These are phyloP conservation scores for Herpetotheres cachinnans DNA, from an alignment of 2,113 vertebrate genomes.

Conservation along the genomic window DNA sequence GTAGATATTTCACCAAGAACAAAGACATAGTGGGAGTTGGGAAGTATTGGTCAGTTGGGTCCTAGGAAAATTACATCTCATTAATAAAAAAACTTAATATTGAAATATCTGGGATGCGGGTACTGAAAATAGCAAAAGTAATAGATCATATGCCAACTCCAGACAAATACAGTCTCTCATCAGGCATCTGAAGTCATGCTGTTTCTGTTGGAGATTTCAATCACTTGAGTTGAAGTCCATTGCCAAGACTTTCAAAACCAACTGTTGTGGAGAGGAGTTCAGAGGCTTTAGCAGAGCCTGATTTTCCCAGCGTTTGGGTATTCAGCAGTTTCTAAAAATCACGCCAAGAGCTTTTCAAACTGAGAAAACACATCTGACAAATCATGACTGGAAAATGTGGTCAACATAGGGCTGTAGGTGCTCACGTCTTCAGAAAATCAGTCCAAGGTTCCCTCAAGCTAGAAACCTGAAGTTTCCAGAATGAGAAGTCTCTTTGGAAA, in stretches of 20 bases:
- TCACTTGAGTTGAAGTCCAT: neutral
- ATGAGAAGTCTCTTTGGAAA: constrained; percentile 28
- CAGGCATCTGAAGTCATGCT: neutral
- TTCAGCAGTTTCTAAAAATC: constrained; percentile 19
- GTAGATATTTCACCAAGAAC: neutral
- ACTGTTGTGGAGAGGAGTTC: neutral
- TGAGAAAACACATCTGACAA: constrained; percentile 46
- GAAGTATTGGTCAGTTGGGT: neutral
- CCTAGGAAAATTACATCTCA: neutral
- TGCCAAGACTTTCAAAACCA: constrained; percentile 15
- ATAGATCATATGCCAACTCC: neutral
- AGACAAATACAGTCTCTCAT: neutral
- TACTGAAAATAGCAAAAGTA: neutral
- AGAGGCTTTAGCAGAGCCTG: neutral
- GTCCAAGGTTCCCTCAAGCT: constrained; percentile 15
- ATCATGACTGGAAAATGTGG: constrained; percentile 48
- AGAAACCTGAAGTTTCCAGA: constrained; percentile 31
- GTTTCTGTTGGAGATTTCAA: constrained; percentile 9
- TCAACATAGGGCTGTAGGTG: constrained; percentile 24
- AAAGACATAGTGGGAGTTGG: neutral
- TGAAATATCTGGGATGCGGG: neutral
- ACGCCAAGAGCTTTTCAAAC: neutral
- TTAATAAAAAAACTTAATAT: neutral
- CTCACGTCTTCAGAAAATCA: constrained; percentile 52
- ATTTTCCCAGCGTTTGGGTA: neutral